Percentiles rank a stretch among this genome's conserved stretches.
These are phyloP conservation scores for Ptyas mucosa DNA, from an alignment of 2,113 vertebrate genomes.

Conservation along the genomic window DNA sequence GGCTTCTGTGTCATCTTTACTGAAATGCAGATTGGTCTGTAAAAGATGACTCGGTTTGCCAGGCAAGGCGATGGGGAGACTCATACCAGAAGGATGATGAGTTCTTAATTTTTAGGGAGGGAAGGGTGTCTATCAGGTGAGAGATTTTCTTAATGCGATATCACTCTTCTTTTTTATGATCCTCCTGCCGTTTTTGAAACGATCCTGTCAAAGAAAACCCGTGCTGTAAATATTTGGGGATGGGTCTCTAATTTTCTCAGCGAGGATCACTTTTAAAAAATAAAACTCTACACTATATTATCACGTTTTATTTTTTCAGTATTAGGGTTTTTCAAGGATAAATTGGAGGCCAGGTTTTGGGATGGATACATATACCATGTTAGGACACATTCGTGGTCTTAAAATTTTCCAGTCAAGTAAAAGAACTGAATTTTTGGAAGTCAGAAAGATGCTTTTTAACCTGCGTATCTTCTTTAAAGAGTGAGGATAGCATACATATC, in stretches of 20 bases:
- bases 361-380: no score
- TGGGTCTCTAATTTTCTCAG: not conserved
- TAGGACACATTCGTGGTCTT: not conserved
- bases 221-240: not conserved
- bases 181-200: not conserved
- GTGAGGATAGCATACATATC: not conserved
- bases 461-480: not conserved
- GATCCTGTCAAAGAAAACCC: not conserved
- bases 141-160: not conserved
- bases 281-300: not conserved
- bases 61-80: not conserved
- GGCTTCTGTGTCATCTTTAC: not conserved
- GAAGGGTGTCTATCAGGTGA: not conserved
- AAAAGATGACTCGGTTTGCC: not conserved
- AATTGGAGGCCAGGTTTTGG: not conserved
- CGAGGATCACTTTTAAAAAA: not conserved
- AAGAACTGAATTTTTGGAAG: not conserved
- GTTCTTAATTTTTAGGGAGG: not conserved
- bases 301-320: not conserved
- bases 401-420: not conserved
- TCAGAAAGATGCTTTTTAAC: not conserved
- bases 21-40: not conserved
- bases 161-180: rapidly evolving
- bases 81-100: not conserved
- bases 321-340: not conserved